A percentile compares a stretch with the other conserved stretches of the same genome.
phyloP scores from a whole-genome alignment of 2,797 vertebrate genomes.

The Rhinella marina region DNA sequence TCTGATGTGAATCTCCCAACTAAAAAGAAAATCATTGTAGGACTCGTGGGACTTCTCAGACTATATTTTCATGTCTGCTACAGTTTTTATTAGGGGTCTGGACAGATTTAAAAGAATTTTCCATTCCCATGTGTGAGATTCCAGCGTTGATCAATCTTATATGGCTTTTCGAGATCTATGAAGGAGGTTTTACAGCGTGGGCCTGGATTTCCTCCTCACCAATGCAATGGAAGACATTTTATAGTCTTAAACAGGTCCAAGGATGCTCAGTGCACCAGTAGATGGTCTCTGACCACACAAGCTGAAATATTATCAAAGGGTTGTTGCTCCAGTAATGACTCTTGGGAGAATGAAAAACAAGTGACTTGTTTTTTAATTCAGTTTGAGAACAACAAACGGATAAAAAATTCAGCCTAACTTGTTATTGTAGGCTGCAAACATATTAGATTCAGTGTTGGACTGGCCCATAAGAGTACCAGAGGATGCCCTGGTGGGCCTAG shows the following conservation, averaged over 20 bases:
- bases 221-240: not conserved
- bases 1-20: conserved; percentile 40
- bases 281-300: conserved; percentile 10
- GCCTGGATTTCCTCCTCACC: conserved; percentile 47
- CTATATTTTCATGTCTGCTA: conserved; percentile 58
- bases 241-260: not conserved
- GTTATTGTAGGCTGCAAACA: not conserved
- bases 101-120: conserved; percentile 60
- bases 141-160: conserved; percentile 39
- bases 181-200: conserved; percentile 49
- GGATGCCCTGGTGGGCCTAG: too few species aligned
- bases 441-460: not conserved
- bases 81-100: conserved; percentile 59
- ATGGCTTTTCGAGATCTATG: conserved; percentile 40
- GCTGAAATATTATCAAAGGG: not conserved
- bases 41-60: conserved; percentile 39
- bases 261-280: not conserved
- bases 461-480: too few species aligned
- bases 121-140: conserved; percentile 53
- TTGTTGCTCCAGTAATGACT: not conserved
- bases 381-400: not conserved
- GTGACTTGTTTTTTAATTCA: not conserved
- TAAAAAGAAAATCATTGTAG: conserved; percentile 50
- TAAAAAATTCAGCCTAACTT: not conserved
- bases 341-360: not conserved